Conservation (phyloP, 2,113 vertebrate species). For the Lagenorhynchus albirostris region DNA sequence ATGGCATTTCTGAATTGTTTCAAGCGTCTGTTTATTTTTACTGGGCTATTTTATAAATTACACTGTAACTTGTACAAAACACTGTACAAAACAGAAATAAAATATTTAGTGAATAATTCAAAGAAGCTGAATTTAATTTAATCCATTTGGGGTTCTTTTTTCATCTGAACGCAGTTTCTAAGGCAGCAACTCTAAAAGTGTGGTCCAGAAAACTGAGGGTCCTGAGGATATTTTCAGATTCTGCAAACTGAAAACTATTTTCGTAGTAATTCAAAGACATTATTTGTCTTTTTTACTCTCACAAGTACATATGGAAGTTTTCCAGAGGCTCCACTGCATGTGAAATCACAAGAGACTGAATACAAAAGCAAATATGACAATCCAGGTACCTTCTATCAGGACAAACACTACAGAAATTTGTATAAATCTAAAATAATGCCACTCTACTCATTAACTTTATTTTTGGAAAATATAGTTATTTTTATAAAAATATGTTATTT, state of each 20-base stretch:
- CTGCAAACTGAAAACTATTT: neutral
- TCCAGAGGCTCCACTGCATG: neutral
- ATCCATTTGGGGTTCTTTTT: neutral
- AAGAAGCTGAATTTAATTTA: neutral
- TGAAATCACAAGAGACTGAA: neutral
- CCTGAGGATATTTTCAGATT: neutral
- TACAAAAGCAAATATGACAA: neutral
- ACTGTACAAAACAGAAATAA: neutral
- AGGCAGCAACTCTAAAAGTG: neutral
- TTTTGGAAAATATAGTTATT: neutral
- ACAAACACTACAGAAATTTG: neutral
- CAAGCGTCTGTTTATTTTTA: constrained; percentile 5
- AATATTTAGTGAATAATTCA: constrained; percentile 33
- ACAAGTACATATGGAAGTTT: neutral
- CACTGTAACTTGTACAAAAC: neutral
- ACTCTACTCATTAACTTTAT: neutral
- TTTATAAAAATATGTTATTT: constrained; percentile 11
- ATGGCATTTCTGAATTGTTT: neutral
- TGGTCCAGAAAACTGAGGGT: neutral
- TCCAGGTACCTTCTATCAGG: neutral
- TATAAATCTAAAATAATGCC: neutral
- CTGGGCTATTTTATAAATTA: neutral
- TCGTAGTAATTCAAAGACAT: neutral
- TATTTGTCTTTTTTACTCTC: neutral
- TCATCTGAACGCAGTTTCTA: neutral